A percentile compares a stretch with the other conserved stretches of the same genome.
Conservation (phyloP, 2,113 vertebrate species). For the Hyla sarda region DNA sequence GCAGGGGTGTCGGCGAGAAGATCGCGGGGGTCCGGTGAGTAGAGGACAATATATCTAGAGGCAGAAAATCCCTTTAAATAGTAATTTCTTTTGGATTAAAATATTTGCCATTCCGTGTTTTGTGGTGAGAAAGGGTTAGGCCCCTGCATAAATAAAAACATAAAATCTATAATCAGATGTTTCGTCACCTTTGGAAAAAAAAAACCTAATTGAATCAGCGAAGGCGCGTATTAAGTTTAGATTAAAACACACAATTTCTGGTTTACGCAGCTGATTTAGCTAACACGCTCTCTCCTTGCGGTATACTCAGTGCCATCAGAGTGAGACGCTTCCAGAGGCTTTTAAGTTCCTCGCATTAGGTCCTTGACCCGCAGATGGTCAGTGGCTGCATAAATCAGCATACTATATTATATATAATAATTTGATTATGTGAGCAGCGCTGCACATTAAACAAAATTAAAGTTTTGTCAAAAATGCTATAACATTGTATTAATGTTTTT, state of each 20-base stretch:
- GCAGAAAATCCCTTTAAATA: too few species aligned
- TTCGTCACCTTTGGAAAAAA: constrained; percentile 15
- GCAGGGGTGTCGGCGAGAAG: too few species aligned
- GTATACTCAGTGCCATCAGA: constrained; percentile 29
- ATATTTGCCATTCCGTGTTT: too few species aligned
- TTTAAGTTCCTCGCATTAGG: constrained; percentile 65
- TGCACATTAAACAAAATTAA: constrained; percentile 77
- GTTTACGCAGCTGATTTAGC: constrained; percentile 5
- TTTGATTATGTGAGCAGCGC: constrained; percentile 74
- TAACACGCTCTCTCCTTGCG: not conserved
- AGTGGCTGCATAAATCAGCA: constrained; percentile 76
- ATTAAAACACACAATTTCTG: constrained; percentile 43
- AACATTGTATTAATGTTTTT: constrained; percentile 75
- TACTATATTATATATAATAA: constrained; percentile 75
- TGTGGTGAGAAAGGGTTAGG: not conserved
- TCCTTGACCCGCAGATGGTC: constrained; percentile 74
- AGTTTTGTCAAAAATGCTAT: constrained; percentile 75
- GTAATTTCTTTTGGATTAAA: too few species aligned
- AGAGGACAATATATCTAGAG: too few species aligned
- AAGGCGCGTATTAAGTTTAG: constrained; percentile 12
- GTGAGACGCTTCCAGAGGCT: constrained; percentile 18
- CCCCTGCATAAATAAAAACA: not conserved
- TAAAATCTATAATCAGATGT: not conserved
- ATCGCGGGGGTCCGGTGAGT: too few species aligned
- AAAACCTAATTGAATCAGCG: constrained; percentile 17